These are phyloP conservation scores for Cephus runcator DNA, from an alignment of 2,888 invertebrate genomes.

Conservation along the genomic window DNA sequence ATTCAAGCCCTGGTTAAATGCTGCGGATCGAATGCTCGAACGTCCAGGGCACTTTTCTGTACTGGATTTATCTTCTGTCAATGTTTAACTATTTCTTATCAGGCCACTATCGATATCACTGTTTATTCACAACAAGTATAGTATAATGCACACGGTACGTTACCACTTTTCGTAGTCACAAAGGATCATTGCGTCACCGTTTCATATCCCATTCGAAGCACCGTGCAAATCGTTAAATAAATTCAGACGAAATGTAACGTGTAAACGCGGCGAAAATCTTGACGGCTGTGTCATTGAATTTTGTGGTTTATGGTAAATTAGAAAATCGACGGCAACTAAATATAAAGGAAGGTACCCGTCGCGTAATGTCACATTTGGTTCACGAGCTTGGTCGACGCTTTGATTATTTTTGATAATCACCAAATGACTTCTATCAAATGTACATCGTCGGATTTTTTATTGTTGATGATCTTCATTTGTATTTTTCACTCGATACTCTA, in stretches of 20 bases:
- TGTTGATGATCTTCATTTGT: not conserved
- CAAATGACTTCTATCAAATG: not conserved
- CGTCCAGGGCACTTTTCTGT: not conserved
- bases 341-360: constrained; percentile 29
- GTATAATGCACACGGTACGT: not conserved
- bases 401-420: not conserved
- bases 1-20: not conserved
- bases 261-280: not conserved
- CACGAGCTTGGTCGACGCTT: not conserved
- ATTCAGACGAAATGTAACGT: not conserved
- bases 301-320: constrained; percentile 14
- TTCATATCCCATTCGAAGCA: not conserved
- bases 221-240: not conserved
- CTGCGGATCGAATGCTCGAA: not conserved
- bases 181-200: not conserved
- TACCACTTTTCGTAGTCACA: not conserved
- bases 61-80: not conserved
- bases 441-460: not conserved
- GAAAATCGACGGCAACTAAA: constrained; percentile 40
- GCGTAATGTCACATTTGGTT: constrained; percentile 41
- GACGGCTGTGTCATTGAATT: not conserved
- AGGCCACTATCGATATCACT: constrained; percentile 1
- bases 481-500: not conserved
- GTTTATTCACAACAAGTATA: not conserved
- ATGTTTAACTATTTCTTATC: constrained; percentile 7